Percentiles rank a stretch among this genome's conserved stretches.
phyloP scores from a whole-genome alignment of 2,797 vertebrate species.

The Aselliscus stoliczkanus region DNA sequence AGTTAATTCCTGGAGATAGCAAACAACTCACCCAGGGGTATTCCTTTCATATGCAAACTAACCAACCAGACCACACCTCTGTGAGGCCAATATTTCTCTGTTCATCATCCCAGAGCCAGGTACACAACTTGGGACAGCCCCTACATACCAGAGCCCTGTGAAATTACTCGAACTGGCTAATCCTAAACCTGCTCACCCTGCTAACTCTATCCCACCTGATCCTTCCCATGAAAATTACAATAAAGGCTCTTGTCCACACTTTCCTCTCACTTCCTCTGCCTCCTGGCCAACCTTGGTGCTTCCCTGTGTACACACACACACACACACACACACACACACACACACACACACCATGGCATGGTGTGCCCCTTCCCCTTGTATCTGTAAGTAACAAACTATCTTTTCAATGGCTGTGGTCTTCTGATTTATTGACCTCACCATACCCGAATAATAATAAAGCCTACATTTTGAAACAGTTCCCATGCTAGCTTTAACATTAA shows the following conservation, averaged over 20 bases:
- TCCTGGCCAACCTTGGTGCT: background rate
- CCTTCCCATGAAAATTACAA: background rate
- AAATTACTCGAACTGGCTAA: background rate
- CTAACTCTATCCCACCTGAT: background rate
- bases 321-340: too few species aligned
- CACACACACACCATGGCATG: background rate
- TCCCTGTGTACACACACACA: too few species aligned
- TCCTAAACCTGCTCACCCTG: background rate
- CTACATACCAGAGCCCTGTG: background rate
- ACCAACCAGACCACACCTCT: background rate
- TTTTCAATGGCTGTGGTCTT: background rate
- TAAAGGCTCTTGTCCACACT: background rate
- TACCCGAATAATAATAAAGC: too few species aligned
- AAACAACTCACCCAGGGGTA: too few species aligned
- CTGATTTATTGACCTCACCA: background rate
- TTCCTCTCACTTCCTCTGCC: background rate
- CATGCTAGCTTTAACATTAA: background rate
- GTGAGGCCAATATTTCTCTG: background rate
- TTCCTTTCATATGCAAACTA: accelerated
- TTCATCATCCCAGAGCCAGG: background rate
- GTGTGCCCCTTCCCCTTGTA: accelerated
- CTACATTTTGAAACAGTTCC: background rate
- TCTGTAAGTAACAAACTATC: background rate
- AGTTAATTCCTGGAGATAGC: background rate
- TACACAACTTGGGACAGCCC: accelerated